Percentiles rank a stretch among this genome's conserved stretches.
These are phyloP conservation scores for Setipinna tenuifilis DNA, from an alignment of 2,797 vertebrate genomes.

Conservation along the genomic window DNA sequence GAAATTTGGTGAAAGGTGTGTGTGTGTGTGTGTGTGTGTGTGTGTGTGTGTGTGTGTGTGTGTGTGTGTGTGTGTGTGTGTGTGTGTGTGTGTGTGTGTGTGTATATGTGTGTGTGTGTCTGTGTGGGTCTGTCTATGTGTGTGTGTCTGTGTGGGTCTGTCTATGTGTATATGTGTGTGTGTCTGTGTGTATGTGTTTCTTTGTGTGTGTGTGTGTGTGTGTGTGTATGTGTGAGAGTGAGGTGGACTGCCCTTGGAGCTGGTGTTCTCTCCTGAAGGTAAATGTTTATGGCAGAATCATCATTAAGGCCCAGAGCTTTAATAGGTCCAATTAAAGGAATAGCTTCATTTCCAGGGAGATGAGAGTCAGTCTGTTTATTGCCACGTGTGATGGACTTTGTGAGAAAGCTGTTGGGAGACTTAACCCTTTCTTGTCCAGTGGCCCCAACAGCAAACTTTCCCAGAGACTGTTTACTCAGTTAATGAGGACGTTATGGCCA, in stretches of 20 bases:
- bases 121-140: neutral
- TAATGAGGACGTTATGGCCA: neutral
- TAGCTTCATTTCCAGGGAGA: slow-evolving; percentile 81
- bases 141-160: neutral
- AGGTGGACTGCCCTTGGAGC: slow-evolving; percentile 63
- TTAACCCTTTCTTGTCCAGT: slow-evolving; percentile 59
- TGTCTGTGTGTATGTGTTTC: neutral
- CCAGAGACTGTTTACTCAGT: neutral
- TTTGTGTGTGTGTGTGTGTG: neutral
- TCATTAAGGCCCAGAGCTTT: slow-evolving; percentile 80
- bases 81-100: neutral
- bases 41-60: neutral
- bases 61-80: neutral
- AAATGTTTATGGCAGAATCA: slow-evolving; percentile 83
- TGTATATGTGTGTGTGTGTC: neutral
- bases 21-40: neutral
- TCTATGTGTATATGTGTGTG: neutral
- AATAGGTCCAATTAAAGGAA: slow-evolving; percentile 86
- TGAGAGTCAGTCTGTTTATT: slow-evolving; percentile 72
- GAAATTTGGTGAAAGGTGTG: neutral
- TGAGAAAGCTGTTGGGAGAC: slow-evolving; percentile 62
- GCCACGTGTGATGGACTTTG: slow-evolving; percentile 45
- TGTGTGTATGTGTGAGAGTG: slow-evolving; percentile 24
- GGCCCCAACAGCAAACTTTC: neutral
- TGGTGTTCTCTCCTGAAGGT: slow-evolving; percentile 78